phyloP scores from a whole-genome alignment of 1,140 invertebrate genomes.

The Aphaenogaster rudis region DNA sequence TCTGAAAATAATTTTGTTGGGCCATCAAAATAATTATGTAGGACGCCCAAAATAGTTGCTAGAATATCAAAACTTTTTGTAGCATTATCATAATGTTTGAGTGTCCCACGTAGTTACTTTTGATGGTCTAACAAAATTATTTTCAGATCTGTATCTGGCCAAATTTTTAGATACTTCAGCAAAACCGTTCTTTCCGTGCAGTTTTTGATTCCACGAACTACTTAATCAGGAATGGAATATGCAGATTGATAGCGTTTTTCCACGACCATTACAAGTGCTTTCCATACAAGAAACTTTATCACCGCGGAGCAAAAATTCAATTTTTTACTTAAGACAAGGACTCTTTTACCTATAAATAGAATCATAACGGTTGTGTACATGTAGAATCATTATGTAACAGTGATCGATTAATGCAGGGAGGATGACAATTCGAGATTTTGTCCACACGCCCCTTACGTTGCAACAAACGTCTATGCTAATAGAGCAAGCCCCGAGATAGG shows the following conservation, averaged over 20 bases:
- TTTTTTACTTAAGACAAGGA: not conserved
- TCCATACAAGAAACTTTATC: constrained; percentile 1
- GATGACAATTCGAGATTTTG: not conserved
- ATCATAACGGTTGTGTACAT: not conserved
- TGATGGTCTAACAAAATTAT: too few species aligned
- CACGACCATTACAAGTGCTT: not conserved
- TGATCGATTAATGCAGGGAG: not conserved
- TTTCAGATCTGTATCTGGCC: too few species aligned
- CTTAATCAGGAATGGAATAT: constrained; percentile 8
- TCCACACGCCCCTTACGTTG: constrained; percentile 39
- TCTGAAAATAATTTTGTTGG: too few species aligned
- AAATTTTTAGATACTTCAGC: too few species aligned
- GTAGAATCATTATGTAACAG: not conserved
- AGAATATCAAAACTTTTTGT: too few species aligned
- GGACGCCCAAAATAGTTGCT: too few species aligned
- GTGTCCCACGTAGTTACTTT: too few species aligned
- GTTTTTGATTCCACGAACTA: not conserved
- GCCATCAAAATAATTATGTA: too few species aligned
- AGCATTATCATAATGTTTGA: too few species aligned
- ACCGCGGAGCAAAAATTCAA: not conserved
- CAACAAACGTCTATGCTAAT: constrained; percentile 54
- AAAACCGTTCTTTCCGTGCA: not conserved
- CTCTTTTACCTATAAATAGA: not conserved
- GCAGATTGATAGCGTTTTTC: not conserved
- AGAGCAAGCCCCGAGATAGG: constrained; percentile 83